Evolutionary conservation across 2,888 invertebrate species (phyloP).

Genomic region (Latrodectus elegans): DNA sequence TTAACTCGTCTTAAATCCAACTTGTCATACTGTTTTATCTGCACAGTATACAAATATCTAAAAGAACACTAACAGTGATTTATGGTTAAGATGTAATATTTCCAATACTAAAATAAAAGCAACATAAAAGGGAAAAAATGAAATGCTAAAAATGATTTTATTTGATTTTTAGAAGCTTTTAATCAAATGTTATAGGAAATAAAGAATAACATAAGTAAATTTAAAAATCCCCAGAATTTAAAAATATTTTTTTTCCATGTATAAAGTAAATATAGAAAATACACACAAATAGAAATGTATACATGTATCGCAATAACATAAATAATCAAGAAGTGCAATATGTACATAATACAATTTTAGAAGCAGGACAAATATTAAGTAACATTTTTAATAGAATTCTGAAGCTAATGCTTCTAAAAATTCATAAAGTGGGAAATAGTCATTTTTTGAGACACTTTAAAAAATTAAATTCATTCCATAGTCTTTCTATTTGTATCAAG

Average conservation of each 20-base stretch:
- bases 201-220: no score
- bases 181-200: no score
- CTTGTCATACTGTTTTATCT: background rate
- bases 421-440: conserved; percentile 1
- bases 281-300: no score
- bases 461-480: conserved; percentile 35
- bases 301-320: no score
- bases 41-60: conserved; percentile 4
- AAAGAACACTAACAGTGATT: background rate
- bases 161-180: no score
- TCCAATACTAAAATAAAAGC: background rate
- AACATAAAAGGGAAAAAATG: conserved; percentile 1
- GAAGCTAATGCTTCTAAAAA: conserved; percentile 1
- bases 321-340: no score
- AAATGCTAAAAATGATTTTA: no score
- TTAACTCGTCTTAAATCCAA: conserved; percentile 14
- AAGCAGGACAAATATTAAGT: background rate
- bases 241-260: no score
- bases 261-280: no score
- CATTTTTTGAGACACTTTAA: background rate
- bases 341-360: no score
- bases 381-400: background rate
- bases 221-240: no score
- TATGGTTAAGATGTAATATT: background rate
- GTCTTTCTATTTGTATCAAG: conserved; percentile 2